Base-by-base conservation (phyloP, 2,888 invertebrate species). In the Eilema sororculum region DNA sequence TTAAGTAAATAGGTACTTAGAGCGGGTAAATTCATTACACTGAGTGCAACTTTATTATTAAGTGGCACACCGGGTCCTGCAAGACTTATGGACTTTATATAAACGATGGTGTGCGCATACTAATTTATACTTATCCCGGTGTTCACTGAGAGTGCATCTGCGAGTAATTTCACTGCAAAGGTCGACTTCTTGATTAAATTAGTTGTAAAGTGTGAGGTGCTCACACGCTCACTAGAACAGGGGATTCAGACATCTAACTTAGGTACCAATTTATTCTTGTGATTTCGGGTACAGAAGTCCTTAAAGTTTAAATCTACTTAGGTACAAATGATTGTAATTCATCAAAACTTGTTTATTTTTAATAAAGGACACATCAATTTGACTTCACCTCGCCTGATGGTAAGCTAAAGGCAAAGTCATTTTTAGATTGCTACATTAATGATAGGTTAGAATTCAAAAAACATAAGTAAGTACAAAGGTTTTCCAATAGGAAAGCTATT, bases 21-120 rank as follows among this genome's bases (percentile, higher is more conserved):
- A 52, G 52, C 52, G 52, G n/a, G 52, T 52, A 52, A 52, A 52
- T 52, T 52, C 52, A 52, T 52, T 52, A 52, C 52, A n/a, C 52
- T n/a, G 52, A 52, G 52, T 52, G 52, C n/a, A 52, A 52, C 52
- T 52, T 52, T 52, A 52, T 52, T 52, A 52, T 52, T n/a, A 52
- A 52, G 52, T n/a, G 52, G 52, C 52, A 52, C 52, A 52, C 52
- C 52, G 52, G n/a, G 52, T n/a, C n/a, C 52, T 52, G 52, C 52
- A n/a, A 52, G 52, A 52, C 52, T 52, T 52, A 52, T 52, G 52
- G 52, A 52, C 52, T 52, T n/a, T 52, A 52, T 52, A n/a, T 52
- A 52, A 52, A 52, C 52, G n/a, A 52, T 52, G 52, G 52, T 52
- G 52, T 52, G 52, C n/a, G 52, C 52, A 52, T 52, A 52, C 52